A percentile compares a stretch with the other conserved stretches of the same genome.
Conservation (phyloP, 2,113 vertebrate genomes). For the Harpagus bidentatus region DNA sequence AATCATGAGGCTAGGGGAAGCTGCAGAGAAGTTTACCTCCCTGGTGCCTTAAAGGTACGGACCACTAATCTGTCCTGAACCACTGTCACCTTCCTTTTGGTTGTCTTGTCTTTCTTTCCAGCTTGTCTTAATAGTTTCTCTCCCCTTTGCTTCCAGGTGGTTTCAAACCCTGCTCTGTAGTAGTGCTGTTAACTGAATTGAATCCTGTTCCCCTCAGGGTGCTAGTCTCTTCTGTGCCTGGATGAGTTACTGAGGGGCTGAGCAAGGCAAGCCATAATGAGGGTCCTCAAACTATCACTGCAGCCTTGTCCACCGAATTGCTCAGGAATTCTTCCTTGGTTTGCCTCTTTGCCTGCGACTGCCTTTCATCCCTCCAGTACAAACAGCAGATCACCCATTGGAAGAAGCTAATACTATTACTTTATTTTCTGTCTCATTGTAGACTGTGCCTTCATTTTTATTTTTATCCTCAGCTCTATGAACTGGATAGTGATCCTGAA, state of each 20-base stretch:
- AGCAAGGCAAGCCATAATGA: neutral
- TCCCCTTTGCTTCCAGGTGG: neutral
- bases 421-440: neutral
- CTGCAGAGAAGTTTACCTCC: neutral
- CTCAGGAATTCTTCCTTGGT: neutral
- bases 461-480: constrained; percentile 83
- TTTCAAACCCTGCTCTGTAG: neutral
- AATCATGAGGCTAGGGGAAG: neutral
- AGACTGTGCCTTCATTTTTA: neutral
- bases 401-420: neutral
- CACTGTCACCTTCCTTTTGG: neutral
- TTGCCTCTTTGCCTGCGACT: neutral
- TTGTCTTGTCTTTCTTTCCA: neutral
- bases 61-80: neutral
- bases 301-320: neutral
- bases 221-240: neutral
- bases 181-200: neutral
- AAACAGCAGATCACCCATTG: neutral
- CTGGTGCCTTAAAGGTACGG: neutral
- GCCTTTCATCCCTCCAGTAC: neutral
- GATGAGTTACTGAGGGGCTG: neutral
- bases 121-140: neutral
- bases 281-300: neutral
- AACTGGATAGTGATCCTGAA: constrained; percentile 90
- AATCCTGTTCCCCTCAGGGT: neutral